Conservation (phyloP, 2,797 vertebrate genomes). For the Chelmon rostratus region DNA sequence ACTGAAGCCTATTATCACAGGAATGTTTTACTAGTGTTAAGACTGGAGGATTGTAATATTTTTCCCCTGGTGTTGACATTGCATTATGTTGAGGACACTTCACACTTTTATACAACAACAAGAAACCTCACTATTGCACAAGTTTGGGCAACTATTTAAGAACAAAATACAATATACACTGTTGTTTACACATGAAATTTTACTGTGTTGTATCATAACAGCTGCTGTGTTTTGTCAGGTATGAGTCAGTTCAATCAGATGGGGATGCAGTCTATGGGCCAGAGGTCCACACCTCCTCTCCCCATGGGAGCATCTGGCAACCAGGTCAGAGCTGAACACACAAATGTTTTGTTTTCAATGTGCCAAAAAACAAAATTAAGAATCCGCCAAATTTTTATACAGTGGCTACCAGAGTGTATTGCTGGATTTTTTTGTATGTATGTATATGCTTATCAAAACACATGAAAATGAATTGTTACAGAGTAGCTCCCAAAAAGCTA, state of each 20-base stretch:
- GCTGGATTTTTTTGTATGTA: background rate
- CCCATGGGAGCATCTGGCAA: constrained; percentile 91
- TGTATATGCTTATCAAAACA: background rate
- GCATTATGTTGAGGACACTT: background rate
- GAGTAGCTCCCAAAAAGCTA: background rate
- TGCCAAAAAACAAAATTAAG: background rate
- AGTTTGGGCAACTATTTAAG: background rate
- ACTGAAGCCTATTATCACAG: background rate
- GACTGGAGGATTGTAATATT: background rate
- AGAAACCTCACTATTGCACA: background rate
- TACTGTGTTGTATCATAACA: background rate
- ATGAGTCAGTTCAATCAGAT: constrained; percentile 95
- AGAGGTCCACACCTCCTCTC: constrained; percentile 94
- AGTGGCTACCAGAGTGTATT: background rate
- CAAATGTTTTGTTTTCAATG: background rate
- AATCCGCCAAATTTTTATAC: background rate
- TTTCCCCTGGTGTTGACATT: background rate
- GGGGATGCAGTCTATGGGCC: constrained; percentile 90
- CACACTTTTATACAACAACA: background rate
- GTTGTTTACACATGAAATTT: background rate
- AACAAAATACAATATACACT: background rate
- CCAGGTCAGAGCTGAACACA: constrained; percentile 85
- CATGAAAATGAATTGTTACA: background rate
- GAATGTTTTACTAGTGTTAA: background rate
- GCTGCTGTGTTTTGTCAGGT: constrained; percentile 79